These are phyloP conservation scores for Zosterops lateralis DNA, from an alignment of 2,113 vertebrate species.

Conservation along the genomic window DNA sequence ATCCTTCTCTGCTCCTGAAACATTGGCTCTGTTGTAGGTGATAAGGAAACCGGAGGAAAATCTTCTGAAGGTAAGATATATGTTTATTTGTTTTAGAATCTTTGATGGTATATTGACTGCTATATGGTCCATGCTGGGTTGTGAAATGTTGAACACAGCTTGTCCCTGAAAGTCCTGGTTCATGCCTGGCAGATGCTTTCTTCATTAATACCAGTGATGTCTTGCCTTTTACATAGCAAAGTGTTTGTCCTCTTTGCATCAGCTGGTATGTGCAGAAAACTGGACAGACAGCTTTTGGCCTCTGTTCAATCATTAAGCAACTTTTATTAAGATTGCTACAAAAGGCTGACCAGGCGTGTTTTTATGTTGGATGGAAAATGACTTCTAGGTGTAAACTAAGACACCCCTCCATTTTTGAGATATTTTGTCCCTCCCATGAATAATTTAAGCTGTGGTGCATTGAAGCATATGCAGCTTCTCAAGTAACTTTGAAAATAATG, in stretches of 20 bases:
- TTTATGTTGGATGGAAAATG: background rate
- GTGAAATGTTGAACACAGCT: constrained; percentile 4
- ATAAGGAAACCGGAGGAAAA: constrained; percentile 18
- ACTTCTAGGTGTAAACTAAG: background rate
- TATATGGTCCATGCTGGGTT: background rate
- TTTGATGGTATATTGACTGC: constrained; percentile 20
- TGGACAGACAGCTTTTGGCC: background rate
- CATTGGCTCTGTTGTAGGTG: background rate
- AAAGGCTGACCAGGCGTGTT: background rate
- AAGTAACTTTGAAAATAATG: background rate
- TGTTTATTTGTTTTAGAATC: constrained; percentile 30
- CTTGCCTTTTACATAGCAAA: background rate
- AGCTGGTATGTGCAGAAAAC: background rate
- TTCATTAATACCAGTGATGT: background rate
- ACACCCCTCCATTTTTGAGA: background rate
- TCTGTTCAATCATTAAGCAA: background rate
- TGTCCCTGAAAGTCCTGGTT: constrained; percentile 33
- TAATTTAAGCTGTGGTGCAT: background rate
- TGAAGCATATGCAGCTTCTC: background rate
- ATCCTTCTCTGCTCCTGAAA: background rate
- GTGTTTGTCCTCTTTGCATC: background rate
- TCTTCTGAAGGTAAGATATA: background rate
- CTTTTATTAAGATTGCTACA: background rate
- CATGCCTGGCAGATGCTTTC: constrained; percentile 7
- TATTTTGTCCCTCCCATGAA: background rate